A percentile compares a stretch with the other conserved stretches of the same genome.
Conservation (phyloP, 1,140 invertebrate genomes). For the Drosophila leontia region DNA sequence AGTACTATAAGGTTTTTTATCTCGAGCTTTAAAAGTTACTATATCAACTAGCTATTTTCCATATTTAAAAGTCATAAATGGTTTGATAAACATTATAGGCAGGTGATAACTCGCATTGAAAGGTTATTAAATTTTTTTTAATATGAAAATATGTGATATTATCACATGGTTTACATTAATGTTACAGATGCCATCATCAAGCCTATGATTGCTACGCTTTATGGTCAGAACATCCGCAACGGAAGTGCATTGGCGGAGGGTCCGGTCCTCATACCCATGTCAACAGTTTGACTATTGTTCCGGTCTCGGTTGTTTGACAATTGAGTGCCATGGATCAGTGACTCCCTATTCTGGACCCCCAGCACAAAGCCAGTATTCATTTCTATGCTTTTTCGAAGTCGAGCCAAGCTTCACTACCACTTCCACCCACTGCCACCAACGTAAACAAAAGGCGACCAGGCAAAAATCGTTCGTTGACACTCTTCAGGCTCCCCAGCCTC, state of each 20-base stretch:
- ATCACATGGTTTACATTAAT: no score
- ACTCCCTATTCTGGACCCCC: slow-evolving; percentile 48
- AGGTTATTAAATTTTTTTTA: neutral
- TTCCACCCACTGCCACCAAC: slow-evolving; percentile 31
- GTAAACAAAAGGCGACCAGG: slow-evolving; percentile 60
- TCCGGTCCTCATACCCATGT: slow-evolving; percentile 56
- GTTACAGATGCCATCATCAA: slow-evolving; percentile 2
- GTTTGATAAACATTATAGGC: neutral
- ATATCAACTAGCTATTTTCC: neutral
- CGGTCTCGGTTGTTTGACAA: slow-evolving; percentile 58
- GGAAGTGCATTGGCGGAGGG: slow-evolving; percentile 36
- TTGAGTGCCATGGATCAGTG: slow-evolving; percentile 76
- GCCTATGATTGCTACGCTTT: slow-evolving; percentile 6
- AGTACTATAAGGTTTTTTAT: neutral
- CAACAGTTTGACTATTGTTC: slow-evolving; percentile 62
- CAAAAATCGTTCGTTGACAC: slow-evolving; percentile 77
- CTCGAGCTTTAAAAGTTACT: no score
- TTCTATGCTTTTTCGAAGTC: slow-evolving; percentile 23
- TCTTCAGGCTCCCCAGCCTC: slow-evolving; percentile 22
- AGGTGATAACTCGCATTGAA: neutral
- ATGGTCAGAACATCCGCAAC: slow-evolving; percentile 39
- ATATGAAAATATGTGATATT: neutral
- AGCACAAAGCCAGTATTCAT: slow-evolving; percentile 41
- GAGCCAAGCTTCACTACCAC: slow-evolving; percentile 29
- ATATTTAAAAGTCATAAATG: neutral